Base-by-base conservation (phyloP, 2,797 vertebrate genomes). In the Etheostoma perlongum region DNA sequence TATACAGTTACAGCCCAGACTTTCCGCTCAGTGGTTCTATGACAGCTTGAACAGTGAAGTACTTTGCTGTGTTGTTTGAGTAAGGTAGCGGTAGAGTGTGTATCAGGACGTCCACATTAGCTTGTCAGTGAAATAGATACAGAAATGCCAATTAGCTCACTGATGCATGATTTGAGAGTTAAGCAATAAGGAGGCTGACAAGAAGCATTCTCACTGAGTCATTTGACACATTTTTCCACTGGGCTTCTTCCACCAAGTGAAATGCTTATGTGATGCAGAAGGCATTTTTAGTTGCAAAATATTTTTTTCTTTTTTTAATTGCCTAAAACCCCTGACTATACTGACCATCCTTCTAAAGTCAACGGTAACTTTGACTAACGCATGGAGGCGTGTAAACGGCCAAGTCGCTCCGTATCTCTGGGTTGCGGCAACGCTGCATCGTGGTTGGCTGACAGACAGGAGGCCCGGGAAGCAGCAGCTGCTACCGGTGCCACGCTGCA, bases 391-490 rank as follows among this genome's bases (percentile, higher is more conserved):
- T 46, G 40, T 12, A 44, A 19, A 55, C 67, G 12, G 36, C 36
- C 36, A 12, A 58, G 7, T 67, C 52, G 59, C 63, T 68, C 25
- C 25, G 0, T 6, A 52, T 76, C 67, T 48, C 46, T 0, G 60
- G 72, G 67, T 72, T 44, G 67, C 5, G 4, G 60, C 59, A 0
- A 14, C 23, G n/a, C 27, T 52, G 67, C 40, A 1, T 67, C 3
- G 16, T 3, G 62, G 52, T 82, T 80, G 83, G 83, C 81, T 69
- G 52, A 44, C 19, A 5, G 82, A 70, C 72, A 60, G 76, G 73
- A 68, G 48, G 71, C 65, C 27, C 23, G 8, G 60, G 61, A 25
- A 30, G 70, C 52, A 71, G 78, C 85, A 87, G 78, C 81, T 86
- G 85, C 42, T 44, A 15, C 84, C 30, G 9, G 58, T 36, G 67